phyloP scores from a whole-genome alignment of 2,797 vertebrate species.

The Chanos chanos region DNA sequence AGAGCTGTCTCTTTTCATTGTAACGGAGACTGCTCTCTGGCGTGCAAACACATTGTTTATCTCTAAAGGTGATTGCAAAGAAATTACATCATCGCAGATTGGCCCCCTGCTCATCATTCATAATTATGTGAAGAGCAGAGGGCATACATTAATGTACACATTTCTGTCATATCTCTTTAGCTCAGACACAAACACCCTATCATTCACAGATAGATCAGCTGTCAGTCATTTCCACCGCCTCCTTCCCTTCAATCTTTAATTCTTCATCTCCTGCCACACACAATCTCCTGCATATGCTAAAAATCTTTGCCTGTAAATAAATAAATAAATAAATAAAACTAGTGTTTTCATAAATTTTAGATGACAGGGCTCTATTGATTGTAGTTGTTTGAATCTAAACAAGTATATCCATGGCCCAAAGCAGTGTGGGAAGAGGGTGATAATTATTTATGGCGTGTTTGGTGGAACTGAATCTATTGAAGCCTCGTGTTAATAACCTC shows the following conservation, averaged over 20 bases:
- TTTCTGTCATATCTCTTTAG: conserved; percentile 72
- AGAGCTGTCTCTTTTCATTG: too few species aligned
- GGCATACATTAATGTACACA: conserved; percentile 59
- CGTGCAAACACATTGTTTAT: conserved; percentile 38
- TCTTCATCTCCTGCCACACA: conserved; percentile 50
- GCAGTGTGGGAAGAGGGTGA: conserved; percentile 62
- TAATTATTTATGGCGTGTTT: conserved; percentile 76
- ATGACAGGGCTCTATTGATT: conserved; percentile 75
- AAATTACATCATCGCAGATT: conserved; percentile 62
- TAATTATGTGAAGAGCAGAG: conserved; percentile 69
- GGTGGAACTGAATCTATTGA: conserved; percentile 51
- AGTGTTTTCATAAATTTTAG: conserved; percentile 74
- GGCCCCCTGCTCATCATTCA: conserved; percentile 67
- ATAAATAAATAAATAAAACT: conserved; percentile 62
- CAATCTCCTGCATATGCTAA: conserved; percentile 1
- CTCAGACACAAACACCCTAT: conserved; percentile 68
- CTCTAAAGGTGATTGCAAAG: conserved; percentile 45
- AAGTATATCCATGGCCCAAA: conserved; percentile 75
- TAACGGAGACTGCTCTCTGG: too few species aligned
- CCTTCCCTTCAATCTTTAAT: conserved; percentile 75
- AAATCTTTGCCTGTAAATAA: conserved; percentile 50
- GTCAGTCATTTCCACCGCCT: conserved; percentile 67
- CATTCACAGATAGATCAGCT: conserved; percentile 65
- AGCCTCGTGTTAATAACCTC: conserved; percentile 61
- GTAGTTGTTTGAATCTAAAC: conserved; percentile 75